Evolutionary conservation across 2,797 vertebrate species (phyloP).

Genomic region (Meriones psammophilus): DNA sequence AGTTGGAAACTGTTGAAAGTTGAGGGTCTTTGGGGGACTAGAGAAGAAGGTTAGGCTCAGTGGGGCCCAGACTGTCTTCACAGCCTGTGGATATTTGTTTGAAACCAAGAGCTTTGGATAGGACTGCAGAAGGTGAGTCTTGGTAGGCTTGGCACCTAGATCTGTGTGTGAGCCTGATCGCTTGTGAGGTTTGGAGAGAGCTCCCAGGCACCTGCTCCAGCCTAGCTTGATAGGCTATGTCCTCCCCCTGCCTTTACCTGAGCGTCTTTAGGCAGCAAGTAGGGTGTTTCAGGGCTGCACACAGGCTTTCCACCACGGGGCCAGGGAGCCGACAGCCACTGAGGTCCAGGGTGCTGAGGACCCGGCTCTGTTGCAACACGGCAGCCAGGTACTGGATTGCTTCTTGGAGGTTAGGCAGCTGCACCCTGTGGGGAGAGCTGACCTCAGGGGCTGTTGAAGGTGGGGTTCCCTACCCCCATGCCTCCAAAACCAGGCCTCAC

Average conservation of each 20-base stretch:
- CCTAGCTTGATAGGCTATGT: neutral
- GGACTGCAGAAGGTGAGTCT: neutral
- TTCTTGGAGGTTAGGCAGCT: neutral
- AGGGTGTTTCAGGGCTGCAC: neutral
- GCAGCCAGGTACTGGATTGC: neutral
- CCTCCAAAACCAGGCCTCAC: slow-evolving; percentile 20
- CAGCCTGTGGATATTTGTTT: neutral
- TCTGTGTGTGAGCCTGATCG: neutral
- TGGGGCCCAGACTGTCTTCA: neutral
- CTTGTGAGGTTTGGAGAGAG: neutral
- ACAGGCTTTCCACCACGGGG: neutral
- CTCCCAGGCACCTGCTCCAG: neutral
- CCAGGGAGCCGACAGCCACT: slow-evolving; percentile 45
- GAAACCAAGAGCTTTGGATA: neutral
- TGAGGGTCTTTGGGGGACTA: neutral
- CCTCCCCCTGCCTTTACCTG: slow-evolving; percentile 28
- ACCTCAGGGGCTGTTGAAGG: neutral
- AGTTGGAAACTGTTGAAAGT: neutral
- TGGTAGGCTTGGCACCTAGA: neutral
- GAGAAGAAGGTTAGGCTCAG: neutral
- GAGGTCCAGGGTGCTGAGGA: slow-evolving; percentile 67
- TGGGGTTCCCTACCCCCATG: accelerated
- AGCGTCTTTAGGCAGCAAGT: slow-evolving; percentile 70
- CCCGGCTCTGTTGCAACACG: neutral
- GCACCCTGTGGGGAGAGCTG: slow-evolving; percentile 14